Percentiles rank a stretch among this genome's conserved stretches.
phyloP scores from a whole-genome alignment of 2,888 invertebrate species.

The Chouioia cunea region DNA sequence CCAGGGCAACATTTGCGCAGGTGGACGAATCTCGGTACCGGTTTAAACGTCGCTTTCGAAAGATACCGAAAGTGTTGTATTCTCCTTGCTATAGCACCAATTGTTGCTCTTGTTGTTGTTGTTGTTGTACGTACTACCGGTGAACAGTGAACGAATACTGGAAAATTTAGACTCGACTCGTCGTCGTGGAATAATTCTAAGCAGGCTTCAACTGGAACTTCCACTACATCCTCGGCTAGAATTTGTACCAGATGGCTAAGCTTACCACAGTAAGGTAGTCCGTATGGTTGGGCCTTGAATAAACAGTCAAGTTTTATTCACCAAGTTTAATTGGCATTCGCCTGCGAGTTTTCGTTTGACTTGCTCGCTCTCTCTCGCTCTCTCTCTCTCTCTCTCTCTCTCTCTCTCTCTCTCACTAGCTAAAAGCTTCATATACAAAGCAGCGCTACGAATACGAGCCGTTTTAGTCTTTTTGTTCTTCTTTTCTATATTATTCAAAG shows the following conservation, averaged over 20 bases:
- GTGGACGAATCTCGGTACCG: conserved; percentile 23
- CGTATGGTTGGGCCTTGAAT: neutral
- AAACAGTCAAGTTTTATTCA: too few relatives aligned
- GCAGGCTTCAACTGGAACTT: conserved; percentile 48
- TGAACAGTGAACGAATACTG: conserved; percentile 51
- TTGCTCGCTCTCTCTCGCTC: too few relatives aligned
- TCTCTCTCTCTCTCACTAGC: too few relatives aligned
- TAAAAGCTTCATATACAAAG: too few relatives aligned
- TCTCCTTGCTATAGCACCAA: neutral
- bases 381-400: too few relatives aligned
- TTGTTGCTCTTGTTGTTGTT: neutral
- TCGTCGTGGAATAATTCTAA: conserved; percentile 51
- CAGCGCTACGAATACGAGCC: too few relatives aligned
- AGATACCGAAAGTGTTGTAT: conserved; percentile 7
- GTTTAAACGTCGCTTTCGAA: neutral
- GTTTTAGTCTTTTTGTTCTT: too few relatives aligned
- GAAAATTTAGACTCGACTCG: conserved; percentile 12
- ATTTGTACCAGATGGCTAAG: conserved; percentile 35
- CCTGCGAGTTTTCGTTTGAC: too few relatives aligned
- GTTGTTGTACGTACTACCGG: neutral
- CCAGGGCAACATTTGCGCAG: conserved; percentile 54
- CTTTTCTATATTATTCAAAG: too few relatives aligned
- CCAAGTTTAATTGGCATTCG: too few relatives aligned
- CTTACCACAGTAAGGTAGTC: conserved; percentile 47
- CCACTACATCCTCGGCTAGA: conserved; percentile 30